phyloP scores from a whole-genome alignment of 2,888 invertebrate species.

The Chrysopilus asiliformis region DNA sequence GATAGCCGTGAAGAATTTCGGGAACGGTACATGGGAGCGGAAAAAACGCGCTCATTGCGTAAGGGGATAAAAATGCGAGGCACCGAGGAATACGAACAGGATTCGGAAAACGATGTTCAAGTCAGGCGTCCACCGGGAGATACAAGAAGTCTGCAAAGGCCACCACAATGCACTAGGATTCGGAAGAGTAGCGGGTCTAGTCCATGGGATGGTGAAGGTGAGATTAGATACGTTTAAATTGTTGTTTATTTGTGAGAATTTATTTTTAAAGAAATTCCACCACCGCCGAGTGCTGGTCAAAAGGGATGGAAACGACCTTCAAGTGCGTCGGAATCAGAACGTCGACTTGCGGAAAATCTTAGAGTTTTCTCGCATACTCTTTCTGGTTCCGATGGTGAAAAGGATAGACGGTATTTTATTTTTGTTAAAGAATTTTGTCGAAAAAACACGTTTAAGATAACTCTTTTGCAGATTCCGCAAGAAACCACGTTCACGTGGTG shows the following conservation, averaged over 20 bases:
- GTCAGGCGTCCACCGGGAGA: conserved; percentile 20
- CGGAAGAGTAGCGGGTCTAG: conserved; percentile 36
- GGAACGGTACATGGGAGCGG: conserved; percentile 29
- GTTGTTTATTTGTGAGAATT: neutral
- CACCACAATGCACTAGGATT: conserved; percentile 20
- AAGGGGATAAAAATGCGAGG: conserved; percentile 28
- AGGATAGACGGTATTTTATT: conserved; percentile 37
- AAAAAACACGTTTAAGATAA: neutral
- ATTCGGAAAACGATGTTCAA: conserved; percentile 37
- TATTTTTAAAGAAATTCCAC: conserved; percentile 6
- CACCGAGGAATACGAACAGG: conserved; percentile 40
- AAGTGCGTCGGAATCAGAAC: conserved; percentile 42
- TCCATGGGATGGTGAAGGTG: conserved; percentile 44
- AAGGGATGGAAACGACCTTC: conserved; percentile 43
- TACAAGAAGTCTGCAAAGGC: conserved; percentile 30
- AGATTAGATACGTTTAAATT: neutral
- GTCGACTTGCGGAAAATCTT: conserved; percentile 33
- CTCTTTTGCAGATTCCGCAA: conserved; percentile 27
- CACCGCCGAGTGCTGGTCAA: conserved; percentile 23
- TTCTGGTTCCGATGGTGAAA: conserved; percentile 42
- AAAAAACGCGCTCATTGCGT: conserved; percentile 30
- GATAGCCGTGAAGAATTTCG: conserved; percentile 35
- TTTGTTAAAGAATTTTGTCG: neutral
- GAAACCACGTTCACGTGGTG: conserved; percentile 38
- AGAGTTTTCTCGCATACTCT: conserved; percentile 27